Evolutionary conservation across 2,113 vertebrate genomes (phyloP).

Genomic region (Pedetes capensis): DNA sequence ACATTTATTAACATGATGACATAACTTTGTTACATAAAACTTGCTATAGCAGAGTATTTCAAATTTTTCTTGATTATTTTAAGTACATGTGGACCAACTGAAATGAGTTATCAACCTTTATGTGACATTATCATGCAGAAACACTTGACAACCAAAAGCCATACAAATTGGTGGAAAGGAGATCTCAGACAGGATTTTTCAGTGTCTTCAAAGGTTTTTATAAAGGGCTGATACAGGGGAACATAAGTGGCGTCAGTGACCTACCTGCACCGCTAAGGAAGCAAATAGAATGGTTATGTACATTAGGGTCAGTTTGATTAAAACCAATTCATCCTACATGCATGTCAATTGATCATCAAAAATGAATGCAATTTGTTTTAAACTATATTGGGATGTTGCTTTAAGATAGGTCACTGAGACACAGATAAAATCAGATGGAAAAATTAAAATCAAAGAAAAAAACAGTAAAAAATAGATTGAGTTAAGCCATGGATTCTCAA

Average conservation of each 20-base stretch:
- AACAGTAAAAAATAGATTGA: conserved; percentile 78
- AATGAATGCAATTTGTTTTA: conserved; percentile 84
- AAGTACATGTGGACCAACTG: conserved; percentile 88
- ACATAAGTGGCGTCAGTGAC: conserved; percentile 82
- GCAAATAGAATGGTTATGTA: conserved; percentile 80
- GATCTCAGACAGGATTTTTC: conserved; percentile 81
- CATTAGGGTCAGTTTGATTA: conserved; percentile 72
- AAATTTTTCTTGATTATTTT: conserved; percentile 91
- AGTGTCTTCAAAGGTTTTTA: conserved; percentile 86
- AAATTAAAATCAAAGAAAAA: conserved; percentile 87
- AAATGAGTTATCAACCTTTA: conserved; percentile 85
- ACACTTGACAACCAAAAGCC: conserved; percentile 90
- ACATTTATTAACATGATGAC: conserved; percentile 93
- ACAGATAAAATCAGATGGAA: conserved; percentile 86
- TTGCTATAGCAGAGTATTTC: conserved; percentile 93
- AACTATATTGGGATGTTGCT: conserved; percentile 92
- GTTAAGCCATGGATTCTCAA: conserved; percentile 87
- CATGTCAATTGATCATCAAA: conserved; percentile 81
- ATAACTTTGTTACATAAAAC: conserved; percentile 95
- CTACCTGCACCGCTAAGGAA: conserved; percentile 80
- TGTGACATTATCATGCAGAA: conserved; percentile 90
- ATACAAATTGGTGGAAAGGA: conserved; percentile 85
- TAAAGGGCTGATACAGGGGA: conserved; percentile 81
- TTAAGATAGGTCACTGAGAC: conserved; percentile 86
- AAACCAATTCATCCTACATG: conserved; percentile 80